Evolutionary conservation across 2,888 invertebrate species (phyloP).

Genomic region (Sericinus montela): DNA sequence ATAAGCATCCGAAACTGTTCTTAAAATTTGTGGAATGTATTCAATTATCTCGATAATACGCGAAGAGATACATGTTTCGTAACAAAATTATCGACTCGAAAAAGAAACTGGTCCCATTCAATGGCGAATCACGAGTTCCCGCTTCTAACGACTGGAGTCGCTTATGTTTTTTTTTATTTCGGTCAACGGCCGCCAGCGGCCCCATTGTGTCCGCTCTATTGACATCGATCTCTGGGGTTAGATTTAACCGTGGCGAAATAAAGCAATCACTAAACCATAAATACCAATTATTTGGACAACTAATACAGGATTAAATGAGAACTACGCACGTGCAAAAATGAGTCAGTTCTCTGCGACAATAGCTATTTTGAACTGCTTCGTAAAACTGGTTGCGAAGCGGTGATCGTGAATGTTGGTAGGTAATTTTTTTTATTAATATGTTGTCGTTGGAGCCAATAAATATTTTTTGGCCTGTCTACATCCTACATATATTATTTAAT

Average conservation of each 20-base stretch:
- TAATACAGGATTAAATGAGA: conserved; percentile 12
- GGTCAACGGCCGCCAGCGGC: conserved; percentile 66
- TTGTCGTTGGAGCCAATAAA: no score
- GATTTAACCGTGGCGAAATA: conserved; percentile 40
- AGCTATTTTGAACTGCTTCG: conserved; percentile 21
- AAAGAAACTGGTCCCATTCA: conserved; percentile 20
- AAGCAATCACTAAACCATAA: conserved; percentile 19
- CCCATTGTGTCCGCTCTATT: conserved; percentile 60
- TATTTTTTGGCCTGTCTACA: no score
- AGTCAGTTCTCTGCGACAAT: conserved; percentile 12
- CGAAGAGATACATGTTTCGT: neutral
- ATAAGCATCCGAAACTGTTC: no score
- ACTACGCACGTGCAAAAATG: conserved; percentile 26
- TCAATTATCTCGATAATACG: neutral
- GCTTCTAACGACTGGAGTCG: conserved; percentile 46
- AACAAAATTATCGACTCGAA: conserved; percentile 7
- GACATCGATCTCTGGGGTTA: conserved; percentile 67
- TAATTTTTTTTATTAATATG: conserved; percentile 18
- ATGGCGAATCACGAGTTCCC: conserved; percentile 52
- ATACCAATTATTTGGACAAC: conserved; percentile 3
- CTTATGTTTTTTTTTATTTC: conserved; percentile 65
- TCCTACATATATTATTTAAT: no score
- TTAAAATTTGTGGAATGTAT: neutral
- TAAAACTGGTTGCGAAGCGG: conserved; percentile 26
- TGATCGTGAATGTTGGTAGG: conserved; percentile 32